Base-by-base conservation (phyloP, 2,888 invertebrate species). In the Calephelis perditalis region DNA sequence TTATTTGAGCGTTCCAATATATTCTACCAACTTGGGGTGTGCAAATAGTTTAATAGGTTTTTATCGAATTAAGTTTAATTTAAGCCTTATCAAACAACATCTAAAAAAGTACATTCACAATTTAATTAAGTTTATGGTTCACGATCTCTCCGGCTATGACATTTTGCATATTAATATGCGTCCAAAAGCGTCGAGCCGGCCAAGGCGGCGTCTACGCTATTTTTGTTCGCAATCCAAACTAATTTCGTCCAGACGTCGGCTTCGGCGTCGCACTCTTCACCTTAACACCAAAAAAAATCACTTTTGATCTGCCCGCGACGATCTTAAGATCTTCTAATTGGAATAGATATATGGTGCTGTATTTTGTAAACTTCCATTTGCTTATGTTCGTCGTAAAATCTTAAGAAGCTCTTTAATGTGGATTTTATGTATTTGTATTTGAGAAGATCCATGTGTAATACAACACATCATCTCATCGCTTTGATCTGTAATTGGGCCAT, bases 201-300 rank as follows among this genome's bases (percentile, higher is more conserved):
- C 58, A 58, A 60, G 68, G 65, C 68, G 71, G 66, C 68, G 72
- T 73, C 73, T 73, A 65, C 61, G 71, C 69, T 73, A 73, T 73
- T 73, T 71, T 68, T 61, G 73, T 64, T 56, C 58, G 59, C 60
- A 59, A 67, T 63, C 63, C 61, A 62, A 59, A 55, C 68, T 72
- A 72, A 71, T 72, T 70, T 64, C 62, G 70, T 64, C 72, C 71
- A 73, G 73, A 73, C 73, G 64, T 58, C 67, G 57, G 55, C 64
- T 62, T 65, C 64, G 68, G 68, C 68, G 68, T 68, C 67, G 62
- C 64, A 52, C 49, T 61, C 66, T 67, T 67, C 63, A 68, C 68
- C 68, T 69, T 67, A 63, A 63, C 62, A 63, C 62, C 63, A 62
- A 70, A 69, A 69, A n/a, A 70, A 65, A 60, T 59, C 59, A 63